Conservation (phyloP, 2,113 vertebrate genomes). For the Gobius niger region DNA sequence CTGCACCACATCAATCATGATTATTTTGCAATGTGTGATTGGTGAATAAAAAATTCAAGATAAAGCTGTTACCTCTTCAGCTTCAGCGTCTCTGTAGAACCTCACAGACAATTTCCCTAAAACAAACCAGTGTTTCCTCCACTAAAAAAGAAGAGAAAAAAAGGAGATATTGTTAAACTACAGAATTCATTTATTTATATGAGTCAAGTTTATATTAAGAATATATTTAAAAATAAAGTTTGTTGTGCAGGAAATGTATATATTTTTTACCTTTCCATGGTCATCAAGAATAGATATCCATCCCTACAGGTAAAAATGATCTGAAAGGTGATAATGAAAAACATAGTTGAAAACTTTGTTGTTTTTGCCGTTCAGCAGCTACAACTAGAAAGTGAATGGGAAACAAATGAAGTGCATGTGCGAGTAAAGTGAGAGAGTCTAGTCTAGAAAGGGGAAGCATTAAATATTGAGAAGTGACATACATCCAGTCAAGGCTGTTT, state of each 20-base stretch:
- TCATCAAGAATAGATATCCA: slow-evolving; percentile 78
- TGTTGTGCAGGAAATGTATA: background rate
- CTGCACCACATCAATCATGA: slow-evolving; percentile 62
- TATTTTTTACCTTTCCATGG: slow-evolving; percentile 67
- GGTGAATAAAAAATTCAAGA: no score
- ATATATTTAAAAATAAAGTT: no score
- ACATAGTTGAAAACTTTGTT: slow-evolving; percentile 2
- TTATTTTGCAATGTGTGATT: background rate
- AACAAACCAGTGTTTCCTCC: slow-evolving; percentile 98
- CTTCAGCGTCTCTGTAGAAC: slow-evolving; percentile 90
- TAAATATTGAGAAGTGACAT: background rate
- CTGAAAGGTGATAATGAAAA: slow-evolving; percentile 50
- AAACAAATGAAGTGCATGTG: background rate
- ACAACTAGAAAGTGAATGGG: slow-evolving; percentile 38
- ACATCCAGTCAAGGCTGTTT: background rate
- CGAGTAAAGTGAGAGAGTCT: background rate
- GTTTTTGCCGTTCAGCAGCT: slow-evolving; percentile 26
- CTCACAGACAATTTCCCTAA: slow-evolving; percentile 83
- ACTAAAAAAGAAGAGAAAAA: slow-evolving; percentile 73
- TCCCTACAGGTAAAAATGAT: slow-evolving; percentile 64
- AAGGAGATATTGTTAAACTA: background rate
- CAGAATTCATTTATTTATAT: background rate
- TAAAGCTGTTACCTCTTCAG: slow-evolving; percentile 85
- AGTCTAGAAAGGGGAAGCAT: background rate
- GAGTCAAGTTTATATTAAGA: background rate